These are phyloP conservation scores for Lasioglossum malachurum DNA, from an alignment of 2,888 invertebrate genomes.

Conservation along the genomic window DNA sequence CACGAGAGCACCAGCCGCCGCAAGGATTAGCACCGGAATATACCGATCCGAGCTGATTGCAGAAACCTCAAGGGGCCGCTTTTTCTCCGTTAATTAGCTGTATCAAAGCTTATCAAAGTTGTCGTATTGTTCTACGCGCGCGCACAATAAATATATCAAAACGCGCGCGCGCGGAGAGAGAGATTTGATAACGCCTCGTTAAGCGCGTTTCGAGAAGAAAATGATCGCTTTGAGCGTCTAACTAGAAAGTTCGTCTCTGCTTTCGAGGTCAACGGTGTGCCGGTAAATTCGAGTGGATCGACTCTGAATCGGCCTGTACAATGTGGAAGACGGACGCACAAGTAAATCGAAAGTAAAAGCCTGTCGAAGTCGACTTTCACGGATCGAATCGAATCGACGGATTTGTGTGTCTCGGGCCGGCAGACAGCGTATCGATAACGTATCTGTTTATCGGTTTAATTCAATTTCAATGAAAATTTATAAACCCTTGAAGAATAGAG, in stretches of 20 bases:
- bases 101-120: conserved; percentile 3
- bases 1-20: neutral
- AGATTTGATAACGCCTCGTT: neutral
- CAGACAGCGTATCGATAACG: conserved; percentile 4
- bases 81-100: neutral
- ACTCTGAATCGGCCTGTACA: neutral
- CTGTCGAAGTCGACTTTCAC: neutral
- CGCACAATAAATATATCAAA: neutral
- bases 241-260: neutral
- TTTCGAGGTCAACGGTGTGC: neutral
- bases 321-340: neutral
- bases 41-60: neutral
- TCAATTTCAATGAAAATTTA: conserved; percentile 25
- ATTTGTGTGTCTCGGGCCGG: neutral
- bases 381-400: neutral
- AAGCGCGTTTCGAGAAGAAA: neutral
- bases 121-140: neutral
- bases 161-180: neutral
- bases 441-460: conserved; percentile 42
- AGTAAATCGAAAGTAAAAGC: neutral
- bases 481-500: neutral
- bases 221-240: neutral
- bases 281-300: neutral
- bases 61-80: neutral
- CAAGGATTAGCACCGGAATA: neutral